Conservation (phyloP, 1,140 invertebrate species). For the Drosophila rufa region DNA sequence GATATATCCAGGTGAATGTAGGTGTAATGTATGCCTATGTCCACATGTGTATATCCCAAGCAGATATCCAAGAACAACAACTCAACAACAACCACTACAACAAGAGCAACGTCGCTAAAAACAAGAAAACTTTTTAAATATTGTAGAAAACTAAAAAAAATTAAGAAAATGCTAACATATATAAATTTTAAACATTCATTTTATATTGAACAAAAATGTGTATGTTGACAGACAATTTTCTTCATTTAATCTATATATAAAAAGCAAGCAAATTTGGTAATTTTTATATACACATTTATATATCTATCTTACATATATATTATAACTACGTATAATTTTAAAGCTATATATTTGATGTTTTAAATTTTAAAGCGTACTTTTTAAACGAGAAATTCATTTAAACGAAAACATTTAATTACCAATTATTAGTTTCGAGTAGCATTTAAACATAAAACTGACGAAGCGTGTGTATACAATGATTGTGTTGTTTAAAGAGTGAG, state of each 20-base stretch:
- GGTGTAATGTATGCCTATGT: slow-evolving; percentile 16
- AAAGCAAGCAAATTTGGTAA: slow-evolving; percentile 46
- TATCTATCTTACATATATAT: slow-evolving; percentile 61
- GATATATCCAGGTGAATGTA: slow-evolving; percentile 20
- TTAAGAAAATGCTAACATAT: slow-evolving; percentile 51
- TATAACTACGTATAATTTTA: slow-evolving; percentile 72
- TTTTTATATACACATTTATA: slow-evolving; percentile 63
- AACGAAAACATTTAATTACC: slow-evolving; percentile 63
- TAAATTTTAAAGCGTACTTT: slow-evolving; percentile 78
- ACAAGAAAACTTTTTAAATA: slow-evolving; percentile 81
- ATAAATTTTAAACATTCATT: slow-evolving; percentile 64
- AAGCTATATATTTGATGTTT: slow-evolving; percentile 75
- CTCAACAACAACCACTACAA: slow-evolving; percentile 55
- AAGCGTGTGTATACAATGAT: slow-evolving; percentile 78
- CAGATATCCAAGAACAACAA: slow-evolving; percentile 42
- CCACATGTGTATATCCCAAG: slow-evolving; percentile 13
- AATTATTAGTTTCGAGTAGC: slow-evolving; percentile 76
- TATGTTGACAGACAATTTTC: slow-evolving; percentile 56
- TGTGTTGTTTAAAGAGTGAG: slow-evolving; percentile 72
- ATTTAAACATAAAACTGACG: slow-evolving; percentile 84
- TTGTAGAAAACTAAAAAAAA: slow-evolving; percentile 44
- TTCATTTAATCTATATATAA: slow-evolving; percentile 46
- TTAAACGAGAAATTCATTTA: slow-evolving; percentile 61
- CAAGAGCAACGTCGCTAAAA: slow-evolving; percentile 80
- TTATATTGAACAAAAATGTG: slow-evolving; percentile 64